phyloP scores from a whole-genome alignment of 2,888 invertebrate genomes.

The Protonemura montana region DNA sequence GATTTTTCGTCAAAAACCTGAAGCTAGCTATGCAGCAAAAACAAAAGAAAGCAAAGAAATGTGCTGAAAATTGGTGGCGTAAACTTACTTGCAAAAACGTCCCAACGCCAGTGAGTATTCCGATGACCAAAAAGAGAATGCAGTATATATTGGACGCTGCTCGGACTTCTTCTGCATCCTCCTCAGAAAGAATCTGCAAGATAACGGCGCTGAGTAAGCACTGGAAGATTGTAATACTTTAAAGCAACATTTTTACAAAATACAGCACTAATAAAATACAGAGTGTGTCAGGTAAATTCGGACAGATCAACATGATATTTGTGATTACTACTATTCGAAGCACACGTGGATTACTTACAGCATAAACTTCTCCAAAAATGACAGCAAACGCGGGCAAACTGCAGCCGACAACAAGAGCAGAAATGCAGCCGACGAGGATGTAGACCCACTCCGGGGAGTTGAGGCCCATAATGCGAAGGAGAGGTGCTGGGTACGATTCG shows the following conservation, averaged over 20 bases:
- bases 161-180: conserved; percentile 52
- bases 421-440: conserved; percentile 68
- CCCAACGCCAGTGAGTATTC: conserved; percentile 53
- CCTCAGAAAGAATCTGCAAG: conserved; percentile 52
- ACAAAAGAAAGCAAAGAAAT: neutral
- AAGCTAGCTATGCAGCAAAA: too few species aligned
- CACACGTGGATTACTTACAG: conserved; percentile 58
- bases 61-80: neutral
- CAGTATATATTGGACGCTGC: conserved; percentile 52
- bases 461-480: conserved; percentile 68
- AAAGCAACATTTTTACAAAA: too few species aligned
- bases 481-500: conserved; percentile 56
- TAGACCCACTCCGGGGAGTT: conserved; percentile 76
- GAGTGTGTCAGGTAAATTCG: too few species aligned
- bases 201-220: too few species aligned
- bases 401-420: conserved; percentile 73
- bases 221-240: too few species aligned
- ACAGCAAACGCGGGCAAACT: conserved; percentile 79
- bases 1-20: too few species aligned
- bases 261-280: too few species aligned
- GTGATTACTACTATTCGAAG: neutral
- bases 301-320: neutral
- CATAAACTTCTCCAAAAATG: conserved; percentile 81
- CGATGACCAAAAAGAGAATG: conserved; percentile 54
- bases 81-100: conserved; percentile 53